Conservation (phyloP, 2,888 invertebrate species). For the Catocala sponsa region DNA sequence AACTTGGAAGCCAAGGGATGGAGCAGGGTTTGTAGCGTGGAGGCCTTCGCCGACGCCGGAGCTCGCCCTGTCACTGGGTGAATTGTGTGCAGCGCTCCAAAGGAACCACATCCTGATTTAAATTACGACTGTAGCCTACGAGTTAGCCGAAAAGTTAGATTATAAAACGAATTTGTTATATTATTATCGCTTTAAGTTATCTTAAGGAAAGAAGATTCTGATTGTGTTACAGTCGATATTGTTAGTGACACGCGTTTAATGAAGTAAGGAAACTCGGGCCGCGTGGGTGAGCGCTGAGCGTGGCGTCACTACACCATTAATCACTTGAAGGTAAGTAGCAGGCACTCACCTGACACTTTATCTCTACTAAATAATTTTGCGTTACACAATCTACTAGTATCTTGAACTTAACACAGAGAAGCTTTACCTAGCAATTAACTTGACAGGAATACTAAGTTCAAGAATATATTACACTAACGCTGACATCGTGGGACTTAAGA, state of each 20-base stretch:
- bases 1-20: slow-evolving; percentile 49
- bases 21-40: slow-evolving; percentile 37
- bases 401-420: slow-evolving; percentile 10
- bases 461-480: slow-evolving; percentile 3
- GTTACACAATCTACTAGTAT: slow-evolving; percentile 25
- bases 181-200: neutral
- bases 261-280: no score
- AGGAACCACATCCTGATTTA: slow-evolving; percentile 29
- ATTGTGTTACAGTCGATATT: no score
- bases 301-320: slow-evolving; percentile 47
- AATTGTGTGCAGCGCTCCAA: slow-evolving; percentile 38
- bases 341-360: slow-evolving; percentile 47
- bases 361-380: slow-evolving; percentile 51
- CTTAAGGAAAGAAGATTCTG: no score
- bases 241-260: no score
- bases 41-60: slow-evolving; percentile 31
- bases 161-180: neutral
- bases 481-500: neutral
- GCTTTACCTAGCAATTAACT: slow-evolving; percentile 27
- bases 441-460: slow-evolving; percentile 11
- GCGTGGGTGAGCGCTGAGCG: slow-evolving; percentile 13
- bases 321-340: slow-evolving; percentile 47
- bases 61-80: slow-evolving; percentile 29
- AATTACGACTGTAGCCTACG: slow-evolving; percentile 24
- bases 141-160: neutral